Percentiles rank a stretch among this genome's conserved stretches.
phyloP scores from a whole-genome alignment of 2,888 invertebrate genomes.

The Philonicus albiceps region DNA sequence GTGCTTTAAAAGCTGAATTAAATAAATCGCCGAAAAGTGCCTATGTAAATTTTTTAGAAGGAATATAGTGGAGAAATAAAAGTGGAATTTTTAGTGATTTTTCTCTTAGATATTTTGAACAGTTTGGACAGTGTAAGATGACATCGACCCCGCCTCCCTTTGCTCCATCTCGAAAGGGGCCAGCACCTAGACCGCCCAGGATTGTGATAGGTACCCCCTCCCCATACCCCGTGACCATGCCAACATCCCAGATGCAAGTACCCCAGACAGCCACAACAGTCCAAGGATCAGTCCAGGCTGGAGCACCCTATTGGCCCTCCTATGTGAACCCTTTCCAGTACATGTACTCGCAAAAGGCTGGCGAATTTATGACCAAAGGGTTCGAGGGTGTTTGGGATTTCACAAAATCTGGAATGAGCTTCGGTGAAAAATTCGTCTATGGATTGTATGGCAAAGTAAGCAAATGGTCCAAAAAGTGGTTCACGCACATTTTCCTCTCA shows the following conservation, averaged over 20 bases:
- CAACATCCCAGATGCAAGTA: constrained; percentile 24
- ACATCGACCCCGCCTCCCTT: constrained; percentile 52
- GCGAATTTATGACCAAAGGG: constrained; percentile 81
- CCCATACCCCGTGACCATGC: not conserved
- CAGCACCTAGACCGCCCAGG: constrained; percentile 58
- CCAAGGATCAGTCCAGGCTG: constrained; percentile 34
- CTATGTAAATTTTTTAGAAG: not conserved
- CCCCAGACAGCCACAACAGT: constrained; percentile 25
- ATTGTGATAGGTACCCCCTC: constrained; percentile 54
- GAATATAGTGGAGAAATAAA: not conserved
- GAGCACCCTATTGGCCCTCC: constrained; percentile 57
- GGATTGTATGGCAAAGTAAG: constrained; percentile 82
- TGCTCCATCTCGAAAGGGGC: constrained; percentile 42
- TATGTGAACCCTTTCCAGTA: constrained; percentile 59
- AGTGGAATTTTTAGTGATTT: not conserved
- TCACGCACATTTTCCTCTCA: constrained; percentile 86
- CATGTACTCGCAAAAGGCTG: constrained; percentile 73
- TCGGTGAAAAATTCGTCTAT: constrained; percentile 82
- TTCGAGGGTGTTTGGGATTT: constrained; percentile 81
- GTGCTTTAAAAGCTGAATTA: not conserved
- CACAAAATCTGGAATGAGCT: constrained; percentile 82
- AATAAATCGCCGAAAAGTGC: not conserved
- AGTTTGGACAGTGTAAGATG: constrained; percentile 7
- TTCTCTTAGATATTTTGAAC: not conserved
- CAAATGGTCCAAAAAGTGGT: constrained; percentile 82